Conservation (phyloP, 2,888 invertebrate species). For the Tetragnatha montana region DNA sequence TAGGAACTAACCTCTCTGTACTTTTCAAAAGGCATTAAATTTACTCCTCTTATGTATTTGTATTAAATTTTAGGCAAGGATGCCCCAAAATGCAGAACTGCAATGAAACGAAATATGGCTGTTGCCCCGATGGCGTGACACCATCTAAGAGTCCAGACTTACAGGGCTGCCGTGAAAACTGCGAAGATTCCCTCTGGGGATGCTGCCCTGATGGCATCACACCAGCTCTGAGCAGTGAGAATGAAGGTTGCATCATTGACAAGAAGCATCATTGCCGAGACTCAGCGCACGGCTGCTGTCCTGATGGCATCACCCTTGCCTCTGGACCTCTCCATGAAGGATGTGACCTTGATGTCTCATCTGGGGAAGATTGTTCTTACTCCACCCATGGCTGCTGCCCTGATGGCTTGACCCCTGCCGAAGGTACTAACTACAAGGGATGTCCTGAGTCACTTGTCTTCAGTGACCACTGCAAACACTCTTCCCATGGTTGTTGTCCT, state of each 20-base stretch:
- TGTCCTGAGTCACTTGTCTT: conserved; percentile 49
- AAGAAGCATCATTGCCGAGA: conserved; percentile 21
- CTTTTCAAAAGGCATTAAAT: no score
- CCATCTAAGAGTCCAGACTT: conserved; percentile 79
- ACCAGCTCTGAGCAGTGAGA: conserved; percentile 78
- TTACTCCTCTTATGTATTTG: background rate
- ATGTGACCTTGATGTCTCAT: conserved; percentile 70
- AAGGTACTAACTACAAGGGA: conserved; percentile 81
- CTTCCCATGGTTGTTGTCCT: conserved; percentile 74
- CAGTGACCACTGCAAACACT: conserved; percentile 69
- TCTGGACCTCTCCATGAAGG: conserved; percentile 84
- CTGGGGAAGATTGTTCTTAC: conserved; percentile 57
- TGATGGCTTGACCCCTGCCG: conserved; percentile 80
- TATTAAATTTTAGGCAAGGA: conserved; percentile 50
- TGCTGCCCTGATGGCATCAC: conserved; percentile 80
- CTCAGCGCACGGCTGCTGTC: conserved; percentile 81
- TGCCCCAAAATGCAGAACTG: conserved; percentile 74
- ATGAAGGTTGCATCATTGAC: conserved; percentile 78
- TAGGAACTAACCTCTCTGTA: background rate
- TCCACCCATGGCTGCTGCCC: conserved; percentile 85
- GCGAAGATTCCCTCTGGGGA: conserved; percentile 77
- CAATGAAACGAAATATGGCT: conserved; percentile 82
- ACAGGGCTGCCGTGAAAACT: conserved; percentile 72
- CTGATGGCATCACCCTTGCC: conserved; percentile 81
- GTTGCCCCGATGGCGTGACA: conserved; percentile 79